Base-by-base conservation (phyloP, 1,140 invertebrate genomes). In the Drosophila hydei region DNA sequence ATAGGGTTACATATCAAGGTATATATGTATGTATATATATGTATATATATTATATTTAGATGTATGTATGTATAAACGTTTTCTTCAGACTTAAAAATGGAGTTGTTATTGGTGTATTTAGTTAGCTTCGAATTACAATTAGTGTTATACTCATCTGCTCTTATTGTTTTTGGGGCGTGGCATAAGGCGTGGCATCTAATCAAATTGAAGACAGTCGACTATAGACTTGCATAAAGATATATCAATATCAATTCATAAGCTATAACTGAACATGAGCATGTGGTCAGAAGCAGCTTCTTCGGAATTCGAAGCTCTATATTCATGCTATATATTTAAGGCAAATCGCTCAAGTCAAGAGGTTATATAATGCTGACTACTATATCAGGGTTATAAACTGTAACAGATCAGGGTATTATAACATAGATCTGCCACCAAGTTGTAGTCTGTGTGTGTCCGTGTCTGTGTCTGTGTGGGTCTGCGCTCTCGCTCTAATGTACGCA, bases 81-180 rank as follows among this genome's bases (percentile, higher is more conserved):
- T 77, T 65, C n/a, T 72, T 85, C 80, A 85, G 80, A 85, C 80
- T 85, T 85, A 77, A 81, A 72, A 75, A 87, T 85, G 77, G 80
- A 85, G 80, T 79, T 80, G 80, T 79, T 77, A 61, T 72, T 75
- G 65, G 61, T 60, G 48, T 75, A 54, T 30, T 71, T 45, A 25
- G 48, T 12, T 12, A 42, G 16, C 16, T 42, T 42, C 38, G 7
- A 19, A 48, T 21, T 54, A 11, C 19, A 23, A 59, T 45, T 51
- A 72, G 58, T 75, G 14, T 81, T 60, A 45, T 63, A 69, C n/a
- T 74, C 59, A 11, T 62, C 43, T 40, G 30, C 52, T 52, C 9
- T 60, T 54, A 23, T 64, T 47, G 65, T 50, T 48, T 18, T 43
- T 71, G 30, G 64, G 72, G 58, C 69, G 54, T 74, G 64, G 61